Evolutionary conservation across 1,140 invertebrate genomes (phyloP).

Genomic region (Philaenus spumarius): DNA sequence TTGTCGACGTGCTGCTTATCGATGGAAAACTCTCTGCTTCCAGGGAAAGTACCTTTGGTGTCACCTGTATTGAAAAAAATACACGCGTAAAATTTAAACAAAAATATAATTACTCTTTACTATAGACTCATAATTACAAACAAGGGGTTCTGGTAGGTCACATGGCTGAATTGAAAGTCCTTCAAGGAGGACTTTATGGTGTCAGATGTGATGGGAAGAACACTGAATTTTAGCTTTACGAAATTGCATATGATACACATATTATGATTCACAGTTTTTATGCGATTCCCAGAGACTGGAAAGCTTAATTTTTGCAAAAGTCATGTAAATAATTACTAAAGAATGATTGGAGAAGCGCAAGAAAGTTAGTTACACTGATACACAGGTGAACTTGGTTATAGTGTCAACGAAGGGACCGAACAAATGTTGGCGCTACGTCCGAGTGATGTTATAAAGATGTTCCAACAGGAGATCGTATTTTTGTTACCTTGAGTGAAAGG

Average conservation of each 20-base stretch:
- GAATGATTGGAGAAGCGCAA: too few species aligned
- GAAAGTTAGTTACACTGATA: too few species aligned
- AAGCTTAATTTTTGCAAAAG: too few species aligned
- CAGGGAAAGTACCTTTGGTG: conserved; percentile 9
- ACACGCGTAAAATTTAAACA: neutral
- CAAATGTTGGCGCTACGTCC: too few species aligned
- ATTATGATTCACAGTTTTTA: neutral
- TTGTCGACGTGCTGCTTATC: conserved; percentile 15
- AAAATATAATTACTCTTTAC: too few species aligned
- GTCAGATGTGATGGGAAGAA: too few species aligned
- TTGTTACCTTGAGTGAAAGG: too few species aligned
- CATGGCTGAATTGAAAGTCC: neutral
- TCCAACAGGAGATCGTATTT: too few species aligned
- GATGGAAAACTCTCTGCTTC: conserved; percentile 26
- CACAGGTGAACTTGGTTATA: too few species aligned
- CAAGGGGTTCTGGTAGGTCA: neutral
- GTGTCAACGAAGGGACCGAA: too few species aligned
- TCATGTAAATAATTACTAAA: too few species aligned
- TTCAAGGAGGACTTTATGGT: neutral
- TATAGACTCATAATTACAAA: neutral
- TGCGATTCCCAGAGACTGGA: neutral
- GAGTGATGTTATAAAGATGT: too few species aligned
- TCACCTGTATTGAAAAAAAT: conserved; percentile 1
- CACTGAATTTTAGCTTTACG: neutral
- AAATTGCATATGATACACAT: neutral